Conservation (phyloP, 2,888 invertebrate species). For the Caenorhabditis imperialis region DNA sequence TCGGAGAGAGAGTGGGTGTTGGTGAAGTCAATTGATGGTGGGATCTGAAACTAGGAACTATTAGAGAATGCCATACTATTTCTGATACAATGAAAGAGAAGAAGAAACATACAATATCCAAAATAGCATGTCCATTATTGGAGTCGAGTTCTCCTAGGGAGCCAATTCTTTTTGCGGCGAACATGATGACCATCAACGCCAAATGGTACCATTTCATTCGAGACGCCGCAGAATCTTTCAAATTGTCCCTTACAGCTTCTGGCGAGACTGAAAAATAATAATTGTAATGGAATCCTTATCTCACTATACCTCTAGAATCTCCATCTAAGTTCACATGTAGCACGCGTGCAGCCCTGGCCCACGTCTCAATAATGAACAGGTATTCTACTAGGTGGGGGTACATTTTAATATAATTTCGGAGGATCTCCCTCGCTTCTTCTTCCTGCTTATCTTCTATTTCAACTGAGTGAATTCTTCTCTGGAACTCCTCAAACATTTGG, state of each 20-base stretch:
- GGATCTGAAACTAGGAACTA: not conserved
- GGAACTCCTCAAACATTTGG: not conserved
- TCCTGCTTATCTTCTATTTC: not conserved
- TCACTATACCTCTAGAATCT: no score
- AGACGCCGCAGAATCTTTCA: not conserved
- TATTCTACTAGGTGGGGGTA: constrained; percentile 31
- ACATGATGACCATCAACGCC: constrained; percentile 30
- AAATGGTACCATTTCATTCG: constrained; percentile 38
- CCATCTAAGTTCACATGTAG: no score
- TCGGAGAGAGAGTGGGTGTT: not conserved
- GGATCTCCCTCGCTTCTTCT: not conserved
- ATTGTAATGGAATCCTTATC: no score
- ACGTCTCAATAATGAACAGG: constrained; percentile 42
- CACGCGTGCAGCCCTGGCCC: constrained; percentile 29
- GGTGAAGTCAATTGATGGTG: no score
- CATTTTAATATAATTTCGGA: not conserved
- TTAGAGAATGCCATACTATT: constrained; percentile 2
- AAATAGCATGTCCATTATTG: not conserved
- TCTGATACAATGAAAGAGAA: not conserved
- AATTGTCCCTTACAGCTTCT: not conserved
- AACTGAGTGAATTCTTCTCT: not conserved
- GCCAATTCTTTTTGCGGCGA: not conserved
- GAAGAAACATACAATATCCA: not conserved
- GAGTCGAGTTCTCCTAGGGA: constrained; percentile 11
- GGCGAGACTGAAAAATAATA: no score